Conservation (phyloP, 2,113 vertebrate genomes). For the Peucedramus taeniatus region DNA sequence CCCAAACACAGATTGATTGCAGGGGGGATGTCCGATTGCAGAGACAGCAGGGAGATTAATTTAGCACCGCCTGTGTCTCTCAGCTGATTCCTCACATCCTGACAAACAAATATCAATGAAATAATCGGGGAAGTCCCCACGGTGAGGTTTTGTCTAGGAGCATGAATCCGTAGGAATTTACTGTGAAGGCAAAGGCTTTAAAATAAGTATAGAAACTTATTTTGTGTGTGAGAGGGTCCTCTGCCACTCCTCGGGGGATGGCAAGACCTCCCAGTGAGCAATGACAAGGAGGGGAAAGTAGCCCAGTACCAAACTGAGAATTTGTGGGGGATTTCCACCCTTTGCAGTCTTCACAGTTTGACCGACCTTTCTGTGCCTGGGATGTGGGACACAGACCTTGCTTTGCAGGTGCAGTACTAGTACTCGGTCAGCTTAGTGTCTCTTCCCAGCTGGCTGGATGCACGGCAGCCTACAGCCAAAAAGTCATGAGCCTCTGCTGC, state of each 20-base stretch:
- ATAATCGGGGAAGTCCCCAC: not conserved
- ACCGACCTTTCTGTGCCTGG: not conserved
- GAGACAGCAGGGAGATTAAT: not conserved
- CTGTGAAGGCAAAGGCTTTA: not conserved
- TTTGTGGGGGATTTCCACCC: not conserved
- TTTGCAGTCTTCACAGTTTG: rapidly evolving
- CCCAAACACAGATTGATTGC: not conserved
- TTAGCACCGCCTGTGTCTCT: not conserved
- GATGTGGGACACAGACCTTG: not conserved
- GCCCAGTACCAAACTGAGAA: not conserved
- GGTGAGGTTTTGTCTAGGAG: not conserved
- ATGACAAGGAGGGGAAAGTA: not conserved
- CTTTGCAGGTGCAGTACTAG: not conserved
- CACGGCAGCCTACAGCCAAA: not conserved
- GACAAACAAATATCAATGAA: not conserved
- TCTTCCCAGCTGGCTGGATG: not conserved
- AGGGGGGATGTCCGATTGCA: not conserved
- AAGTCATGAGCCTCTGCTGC: not conserved
- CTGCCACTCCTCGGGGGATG: not conserved
- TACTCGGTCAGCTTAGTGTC: not conserved
- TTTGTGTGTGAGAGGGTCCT: not conserved
- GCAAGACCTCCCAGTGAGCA: not conserved
- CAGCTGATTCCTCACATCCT: not conserved
- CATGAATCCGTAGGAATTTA: not conserved
- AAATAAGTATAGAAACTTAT: rapidly evolving